Evolutionary conservation across 2,113 vertebrate species (phyloP).

Genomic region (Beaufortia kweichowensis): DNA sequence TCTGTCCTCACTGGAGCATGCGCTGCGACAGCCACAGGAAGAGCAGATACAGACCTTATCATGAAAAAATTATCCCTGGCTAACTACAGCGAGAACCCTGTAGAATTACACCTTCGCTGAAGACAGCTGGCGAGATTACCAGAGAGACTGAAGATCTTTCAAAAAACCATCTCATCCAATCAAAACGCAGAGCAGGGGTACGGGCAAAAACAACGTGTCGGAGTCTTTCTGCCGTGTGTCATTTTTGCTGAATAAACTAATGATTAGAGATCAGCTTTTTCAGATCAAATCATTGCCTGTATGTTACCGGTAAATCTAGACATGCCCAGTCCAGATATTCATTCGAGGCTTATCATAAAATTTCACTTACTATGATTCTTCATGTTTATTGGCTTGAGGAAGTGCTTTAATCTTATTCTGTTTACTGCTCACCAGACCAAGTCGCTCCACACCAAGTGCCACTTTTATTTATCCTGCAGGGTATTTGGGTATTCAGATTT

Average conservation of each 20-base stretch:
- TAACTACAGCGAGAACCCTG: constrained; percentile 29
- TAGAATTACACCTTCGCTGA: constrained; percentile 36
- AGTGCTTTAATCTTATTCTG: constrained; percentile 18
- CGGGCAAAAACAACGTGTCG: constrained; percentile 13
- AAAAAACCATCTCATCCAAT: constrained; percentile 39
- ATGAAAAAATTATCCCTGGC: constrained; percentile 49
- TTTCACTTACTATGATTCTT: background rate
- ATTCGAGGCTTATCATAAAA: background rate
- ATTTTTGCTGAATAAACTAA: constrained; percentile 19
- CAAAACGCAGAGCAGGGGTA: constrained; percentile 14
- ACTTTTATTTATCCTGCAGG: constrained; percentile 35
- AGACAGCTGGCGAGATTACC: constrained; percentile 49
- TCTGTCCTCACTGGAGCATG: constrained; percentile 35
- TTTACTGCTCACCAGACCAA: constrained; percentile 30
- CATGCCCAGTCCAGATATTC: background rate
- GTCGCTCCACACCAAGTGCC: background rate
- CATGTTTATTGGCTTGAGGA: constrained; percentile 28
- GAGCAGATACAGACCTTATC: constrained; percentile 37
- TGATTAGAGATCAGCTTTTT: background rate
- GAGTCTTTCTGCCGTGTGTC: background rate
- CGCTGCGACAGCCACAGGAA: background rate
- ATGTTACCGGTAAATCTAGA: background rate
- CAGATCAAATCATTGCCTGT: background rate
- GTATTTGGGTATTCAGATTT: constrained; percentile 6
- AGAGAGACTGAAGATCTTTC: constrained; percentile 35